These are phyloP conservation scores for Notodonta ziczac DNA, from an alignment of 2,888 invertebrate species.

Conservation along the genomic window DNA sequence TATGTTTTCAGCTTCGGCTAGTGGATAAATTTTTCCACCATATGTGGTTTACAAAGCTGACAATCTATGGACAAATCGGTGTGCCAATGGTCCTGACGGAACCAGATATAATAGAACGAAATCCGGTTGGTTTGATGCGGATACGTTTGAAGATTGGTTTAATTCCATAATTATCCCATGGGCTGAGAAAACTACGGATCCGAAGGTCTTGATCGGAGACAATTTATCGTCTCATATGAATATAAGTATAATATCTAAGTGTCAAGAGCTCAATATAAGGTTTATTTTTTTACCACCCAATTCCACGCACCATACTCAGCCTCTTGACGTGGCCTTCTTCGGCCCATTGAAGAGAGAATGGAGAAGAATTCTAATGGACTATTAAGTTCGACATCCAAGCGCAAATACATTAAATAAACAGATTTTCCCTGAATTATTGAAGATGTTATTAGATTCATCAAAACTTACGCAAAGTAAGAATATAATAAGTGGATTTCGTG, in stretches of 20 bases:
- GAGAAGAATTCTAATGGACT: constrained; percentile 26
- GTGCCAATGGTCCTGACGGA: constrained; percentile 17
- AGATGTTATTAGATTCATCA: constrained; percentile 18
- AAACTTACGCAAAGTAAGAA: constrained; percentile 17
- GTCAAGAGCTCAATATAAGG: constrained; percentile 14
- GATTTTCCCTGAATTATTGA: constrained; percentile 26
- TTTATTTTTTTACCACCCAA: constrained; percentile 28
- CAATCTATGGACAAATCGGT: constrained; percentile 24
- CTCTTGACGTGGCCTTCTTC: constrained; percentile 29
- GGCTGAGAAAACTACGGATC: constrained; percentile 12
- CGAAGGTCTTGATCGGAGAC: constrained; percentile 27
- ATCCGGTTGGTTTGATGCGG: constrained; percentile 23
- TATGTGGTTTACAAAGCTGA: constrained; percentile 25
- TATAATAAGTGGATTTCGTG: constrained; percentile 27
- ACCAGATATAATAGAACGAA: constrained; percentile 22
- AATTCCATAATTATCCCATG: constrained; percentile 13
- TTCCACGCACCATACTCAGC: constrained; percentile 29
- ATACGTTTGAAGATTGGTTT: constrained; percentile 25
- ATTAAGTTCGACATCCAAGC: constrained; percentile 27
- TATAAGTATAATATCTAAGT: constrained; percentile 18
- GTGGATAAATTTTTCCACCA: constrained; percentile 22
- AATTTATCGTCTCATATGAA: constrained; percentile 26
- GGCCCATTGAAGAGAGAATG: constrained; percentile 29
- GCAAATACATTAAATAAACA: constrained; percentile 29
- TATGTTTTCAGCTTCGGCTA: constrained; percentile 23